Percentiles rank a stretch among this genome's conserved stretches.
Conservation (phyloP, 2,797 vertebrate genomes). For the Phalloptychus januarius region DNA sequence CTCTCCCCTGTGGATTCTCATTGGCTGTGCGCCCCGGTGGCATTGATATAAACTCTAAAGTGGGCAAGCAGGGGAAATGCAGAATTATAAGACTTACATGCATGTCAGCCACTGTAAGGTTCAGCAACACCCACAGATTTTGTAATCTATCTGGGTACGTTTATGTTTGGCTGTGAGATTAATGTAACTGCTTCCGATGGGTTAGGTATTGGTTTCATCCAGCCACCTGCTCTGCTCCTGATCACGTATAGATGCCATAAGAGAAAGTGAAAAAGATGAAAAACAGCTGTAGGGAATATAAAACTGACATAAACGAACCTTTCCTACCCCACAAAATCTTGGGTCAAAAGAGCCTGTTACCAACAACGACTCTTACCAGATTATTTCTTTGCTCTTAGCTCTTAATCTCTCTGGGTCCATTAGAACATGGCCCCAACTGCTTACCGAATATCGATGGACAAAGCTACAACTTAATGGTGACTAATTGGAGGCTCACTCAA, state of each 20-base stretch:
- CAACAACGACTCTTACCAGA: not conserved
- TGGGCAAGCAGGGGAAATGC: constrained; percentile 14
- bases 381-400: not conserved
- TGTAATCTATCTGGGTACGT: not conserved
- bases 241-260: not conserved
- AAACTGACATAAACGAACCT: not conserved
- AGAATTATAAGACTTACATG: constrained; percentile 24
- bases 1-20: constrained; percentile 55
- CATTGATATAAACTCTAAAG: constrained; percentile 36
- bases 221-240: constrained; percentile 4
- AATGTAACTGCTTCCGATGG: not conserved
- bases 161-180: constrained; percentile 4
- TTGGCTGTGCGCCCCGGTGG: constrained; percentile 61
- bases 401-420: not conserved
- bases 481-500: not conserved
- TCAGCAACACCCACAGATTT: not conserved
- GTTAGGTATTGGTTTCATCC: not conserved
- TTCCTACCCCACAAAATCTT: not conserved
- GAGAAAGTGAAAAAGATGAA: not conserved
- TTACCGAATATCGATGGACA: not conserved
- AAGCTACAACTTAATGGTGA: not conserved
- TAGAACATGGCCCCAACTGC: not conserved
- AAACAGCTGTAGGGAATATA: not conserved
- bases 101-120: not conserved
- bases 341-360: not conserved